phyloP scores from a whole-genome alignment of 1,140 invertebrate species.

The Paralvinella palmiformis region DNA sequence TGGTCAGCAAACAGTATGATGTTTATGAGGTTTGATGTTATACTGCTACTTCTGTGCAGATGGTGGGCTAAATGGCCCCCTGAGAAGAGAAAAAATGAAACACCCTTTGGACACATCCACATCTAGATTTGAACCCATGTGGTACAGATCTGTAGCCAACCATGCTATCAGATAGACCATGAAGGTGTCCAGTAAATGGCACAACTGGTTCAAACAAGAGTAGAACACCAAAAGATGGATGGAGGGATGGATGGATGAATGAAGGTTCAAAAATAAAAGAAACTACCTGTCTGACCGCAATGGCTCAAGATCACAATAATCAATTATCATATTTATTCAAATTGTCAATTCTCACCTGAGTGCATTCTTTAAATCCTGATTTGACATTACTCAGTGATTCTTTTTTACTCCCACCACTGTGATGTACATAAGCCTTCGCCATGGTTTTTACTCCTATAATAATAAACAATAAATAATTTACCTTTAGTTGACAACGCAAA shows the following conservation, averaged over 20 bases:
- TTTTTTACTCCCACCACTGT: constrained; percentile 50
- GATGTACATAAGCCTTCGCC: constrained; percentile 53
- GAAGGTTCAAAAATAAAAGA: not conserved
- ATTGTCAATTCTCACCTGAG: constrained; percentile 32
- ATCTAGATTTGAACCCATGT: no score
- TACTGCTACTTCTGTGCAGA: no score
- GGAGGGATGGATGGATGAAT: no score
- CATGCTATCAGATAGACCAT: no score
- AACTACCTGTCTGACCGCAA: not conserved
- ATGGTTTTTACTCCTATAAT: constrained; percentile 50
- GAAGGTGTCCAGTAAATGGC: not conserved
- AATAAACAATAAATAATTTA: no score
- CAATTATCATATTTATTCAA: not conserved
- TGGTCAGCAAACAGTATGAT: no score
- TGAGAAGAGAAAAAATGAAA: no score
- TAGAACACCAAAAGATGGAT: not conserved
- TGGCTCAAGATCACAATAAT: not conserved
- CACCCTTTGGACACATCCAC: no score
- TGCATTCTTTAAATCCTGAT: constrained; percentile 55
- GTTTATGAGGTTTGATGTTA: no score
- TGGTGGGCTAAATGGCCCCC: no score
- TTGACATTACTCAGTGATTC: constrained; percentile 54
- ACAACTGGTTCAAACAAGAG: not conserved
- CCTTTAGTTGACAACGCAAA: no score
- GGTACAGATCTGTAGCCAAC: no score